Evolutionary conservation across 2,888 invertebrate genomes (phyloP).

Genomic region (Gandaritis pyraliata): DNA sequence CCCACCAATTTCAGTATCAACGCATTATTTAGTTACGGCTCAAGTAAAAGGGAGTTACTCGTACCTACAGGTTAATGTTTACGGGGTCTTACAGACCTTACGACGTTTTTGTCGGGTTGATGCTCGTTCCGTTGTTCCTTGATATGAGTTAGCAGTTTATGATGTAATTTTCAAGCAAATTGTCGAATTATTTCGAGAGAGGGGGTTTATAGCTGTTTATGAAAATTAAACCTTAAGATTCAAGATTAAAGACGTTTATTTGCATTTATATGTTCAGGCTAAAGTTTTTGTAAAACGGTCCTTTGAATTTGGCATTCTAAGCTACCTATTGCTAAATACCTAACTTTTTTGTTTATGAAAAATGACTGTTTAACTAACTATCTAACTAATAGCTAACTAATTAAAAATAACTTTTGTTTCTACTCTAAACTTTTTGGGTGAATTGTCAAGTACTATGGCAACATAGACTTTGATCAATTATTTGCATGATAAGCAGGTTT

Average conservation of each 20-base stretch:
- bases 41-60: conserved; percentile 32
- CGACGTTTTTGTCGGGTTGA: conserved; percentile 41
- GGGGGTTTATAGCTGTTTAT: background rate
- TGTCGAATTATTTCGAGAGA: conserved; percentile 11
- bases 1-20: conserved; percentile 14
- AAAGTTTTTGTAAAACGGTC: too few relatives aligned
- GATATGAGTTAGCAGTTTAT: conserved; percentile 30
- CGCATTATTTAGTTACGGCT: conserved; percentile 27
- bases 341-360: too few relatives aligned
- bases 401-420: too few relatives aligned
- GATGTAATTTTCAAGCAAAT: conserved; percentile 27
- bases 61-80: conserved; percentile 43
- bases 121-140: conserved; percentile 26
- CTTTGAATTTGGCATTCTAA: background rate
- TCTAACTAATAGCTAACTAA: too few relatives aligned
- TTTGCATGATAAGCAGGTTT: too few relatives aligned
- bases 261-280: background rate
- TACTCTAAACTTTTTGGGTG: too few relatives aligned
- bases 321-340: too few relatives aligned
- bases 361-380: too few relatives aligned
- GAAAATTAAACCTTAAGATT: background rate
- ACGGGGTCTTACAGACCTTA: conserved; percentile 35
- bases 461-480: too few relatives aligned
- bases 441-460: too few relatives aligned
- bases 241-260: background rate